These are phyloP conservation scores for Geophilus truncorum DNA, from an alignment of 2,888 invertebrate genomes.

Conservation along the genomic window DNA sequence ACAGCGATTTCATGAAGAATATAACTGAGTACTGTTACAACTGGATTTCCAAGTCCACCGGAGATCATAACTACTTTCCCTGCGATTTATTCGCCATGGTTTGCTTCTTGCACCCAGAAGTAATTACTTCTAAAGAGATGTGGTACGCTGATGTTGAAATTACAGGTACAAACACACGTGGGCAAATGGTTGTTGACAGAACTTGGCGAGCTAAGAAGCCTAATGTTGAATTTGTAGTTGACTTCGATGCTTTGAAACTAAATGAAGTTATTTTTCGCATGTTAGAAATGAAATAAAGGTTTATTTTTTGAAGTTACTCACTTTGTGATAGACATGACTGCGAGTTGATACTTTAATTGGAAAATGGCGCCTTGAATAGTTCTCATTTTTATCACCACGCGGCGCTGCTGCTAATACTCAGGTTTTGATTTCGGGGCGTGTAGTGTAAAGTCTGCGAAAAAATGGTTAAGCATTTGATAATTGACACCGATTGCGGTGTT, in stretches of 20 bases:
- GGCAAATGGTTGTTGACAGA: slow-evolving; percentile 59
- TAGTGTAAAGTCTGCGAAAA: not conserved
- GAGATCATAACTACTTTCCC: not conserved
- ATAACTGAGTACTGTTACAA: not conserved
- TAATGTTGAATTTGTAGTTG: not conserved
- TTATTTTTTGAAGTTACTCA: not conserved
- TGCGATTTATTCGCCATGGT: slow-evolving; percentile 13
- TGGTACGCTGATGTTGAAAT: slow-evolving; percentile 58
- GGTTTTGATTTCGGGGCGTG: no score
- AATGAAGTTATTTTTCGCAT: not conserved
- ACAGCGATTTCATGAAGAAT: not conserved
- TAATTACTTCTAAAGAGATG: not conserved
- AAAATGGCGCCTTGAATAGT: not conserved
- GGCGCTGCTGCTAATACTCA: no score
- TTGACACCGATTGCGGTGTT: slow-evolving; percentile 47
- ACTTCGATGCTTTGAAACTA: not conserved
- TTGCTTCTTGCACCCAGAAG: not conserved
- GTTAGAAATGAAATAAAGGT: not conserved
- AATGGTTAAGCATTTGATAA: slow-evolving; percentile 39
- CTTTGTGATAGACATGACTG: no score
- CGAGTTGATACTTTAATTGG: no score
- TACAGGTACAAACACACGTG: slow-evolving; percentile 57
- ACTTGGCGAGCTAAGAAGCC: not conserved
- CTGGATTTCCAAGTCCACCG: not conserved
- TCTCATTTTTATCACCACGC: not conserved